Evolutionary conservation across 2,888 invertebrate genomes (phyloP).

Genomic region (Drosophila quasianomalipes): DNA sequence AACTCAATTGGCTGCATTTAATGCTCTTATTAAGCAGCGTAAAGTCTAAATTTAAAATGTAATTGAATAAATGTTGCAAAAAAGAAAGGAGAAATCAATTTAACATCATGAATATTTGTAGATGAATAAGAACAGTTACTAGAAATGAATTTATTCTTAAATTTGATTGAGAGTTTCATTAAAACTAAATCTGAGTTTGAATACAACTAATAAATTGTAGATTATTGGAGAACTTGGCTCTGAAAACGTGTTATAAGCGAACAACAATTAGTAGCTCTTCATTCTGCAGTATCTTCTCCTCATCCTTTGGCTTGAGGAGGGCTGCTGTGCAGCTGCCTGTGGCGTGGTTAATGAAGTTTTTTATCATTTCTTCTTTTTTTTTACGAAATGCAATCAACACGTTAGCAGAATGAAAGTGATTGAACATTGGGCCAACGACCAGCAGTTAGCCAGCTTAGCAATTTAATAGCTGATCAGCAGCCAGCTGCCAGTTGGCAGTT

Average conservation of each 20-base stretch:
- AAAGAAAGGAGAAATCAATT: neutral
- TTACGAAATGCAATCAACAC: constrained; percentile 23
- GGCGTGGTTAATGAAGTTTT: constrained; percentile 39
- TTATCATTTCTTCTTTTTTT: neutral
- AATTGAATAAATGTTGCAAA: constrained; percentile 20
- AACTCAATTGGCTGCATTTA: constrained; percentile 50
- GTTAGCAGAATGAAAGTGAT: constrained; percentile 53
- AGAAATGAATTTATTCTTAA: neutral
- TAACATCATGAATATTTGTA: neutral
- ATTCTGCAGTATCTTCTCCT: neutral
- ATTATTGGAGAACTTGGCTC: neutral
- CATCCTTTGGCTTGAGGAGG: constrained; percentile 16
- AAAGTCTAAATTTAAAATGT: constrained; percentile 16
- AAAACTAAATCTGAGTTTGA: neutral
- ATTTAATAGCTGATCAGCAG: constrained; percentile 30
- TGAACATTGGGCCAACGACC: constrained; percentile 51
- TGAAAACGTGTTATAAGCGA: constrained; percentile 4
- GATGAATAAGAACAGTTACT: neutral
- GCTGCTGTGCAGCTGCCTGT: constrained; percentile 34
- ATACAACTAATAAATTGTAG: neutral
- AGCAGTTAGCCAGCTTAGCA: constrained; percentile 42
- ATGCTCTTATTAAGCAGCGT: constrained; percentile 32
- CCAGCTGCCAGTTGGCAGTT: constrained; percentile 11
- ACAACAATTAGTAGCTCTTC: constrained; percentile 36
- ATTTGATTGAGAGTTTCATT: neutral